Evolutionary conservation across 2,113 vertebrate genomes (phyloP).

Genomic region (Benitochromis conjunctus): DNA sequence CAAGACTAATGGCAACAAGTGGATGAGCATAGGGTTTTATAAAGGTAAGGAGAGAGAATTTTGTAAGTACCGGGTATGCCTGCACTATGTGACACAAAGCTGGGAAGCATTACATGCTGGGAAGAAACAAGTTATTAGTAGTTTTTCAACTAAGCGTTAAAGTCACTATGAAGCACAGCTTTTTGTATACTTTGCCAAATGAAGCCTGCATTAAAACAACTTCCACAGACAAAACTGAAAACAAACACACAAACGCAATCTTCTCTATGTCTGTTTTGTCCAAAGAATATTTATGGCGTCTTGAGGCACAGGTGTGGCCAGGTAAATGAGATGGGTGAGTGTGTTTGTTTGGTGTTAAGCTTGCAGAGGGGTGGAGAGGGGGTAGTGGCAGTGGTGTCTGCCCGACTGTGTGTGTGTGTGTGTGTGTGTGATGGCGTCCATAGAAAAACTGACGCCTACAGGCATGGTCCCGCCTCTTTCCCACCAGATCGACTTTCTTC

Average conservation of each 20-base stretch:
- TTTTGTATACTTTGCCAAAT: not conserved
- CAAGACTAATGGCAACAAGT: not conserved
- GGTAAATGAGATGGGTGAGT: constrained; percentile 49
- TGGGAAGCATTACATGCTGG: not conserved
- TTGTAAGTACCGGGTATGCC: not conserved
- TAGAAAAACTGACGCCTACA: constrained; percentile 58
- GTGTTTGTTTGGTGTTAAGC: constrained; percentile 43
- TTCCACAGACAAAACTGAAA: not conserved
- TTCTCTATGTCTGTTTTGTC: not conserved
- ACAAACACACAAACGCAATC: not conserved
- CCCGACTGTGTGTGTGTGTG: constrained; percentile 7
- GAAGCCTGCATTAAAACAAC: not conserved
- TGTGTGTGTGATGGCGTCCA: not conserved
- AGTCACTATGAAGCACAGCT: not conserved
- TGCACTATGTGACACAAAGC: not conserved
- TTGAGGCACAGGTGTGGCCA: constrained; percentile 54
- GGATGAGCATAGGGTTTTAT: not conserved
- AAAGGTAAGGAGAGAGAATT: not conserved
- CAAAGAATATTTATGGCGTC: constrained; percentile 33
- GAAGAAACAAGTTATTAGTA: not conserved
- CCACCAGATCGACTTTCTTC: constrained; percentile 74
- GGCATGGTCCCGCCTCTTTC: constrained; percentile 63
- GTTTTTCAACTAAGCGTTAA: not conserved
- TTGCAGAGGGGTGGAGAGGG: not conserved
- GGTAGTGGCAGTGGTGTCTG: constrained; percentile 13